These are phyloP conservation scores for Hipparchia sbordonii DNA, from an alignment of 2,888 invertebrate species.

Conservation along the genomic window DNA sequence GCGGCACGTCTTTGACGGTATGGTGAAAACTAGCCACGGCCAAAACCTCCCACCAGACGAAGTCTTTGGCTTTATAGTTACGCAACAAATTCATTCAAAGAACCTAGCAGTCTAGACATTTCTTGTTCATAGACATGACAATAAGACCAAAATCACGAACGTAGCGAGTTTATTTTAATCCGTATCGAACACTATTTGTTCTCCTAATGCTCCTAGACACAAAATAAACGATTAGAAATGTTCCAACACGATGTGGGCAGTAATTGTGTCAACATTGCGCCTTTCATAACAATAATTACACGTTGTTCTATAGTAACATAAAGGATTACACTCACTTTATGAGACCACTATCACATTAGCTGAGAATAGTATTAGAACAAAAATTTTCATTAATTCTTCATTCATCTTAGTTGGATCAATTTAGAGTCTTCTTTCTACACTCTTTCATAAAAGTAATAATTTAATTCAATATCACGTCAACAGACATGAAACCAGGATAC, in stretches of 20 bases:
- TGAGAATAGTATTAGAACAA: not conserved
- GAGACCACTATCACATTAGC: not conserved
- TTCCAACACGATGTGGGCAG: slow-evolving; percentile 52
- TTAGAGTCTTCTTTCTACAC: too few species aligned
- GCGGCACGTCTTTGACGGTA: too few species aligned
- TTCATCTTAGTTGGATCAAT: too few species aligned
- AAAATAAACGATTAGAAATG: slow-evolving; percentile 67
- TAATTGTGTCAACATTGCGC: slow-evolving; percentile 62
- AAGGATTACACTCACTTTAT: slow-evolving; percentile 12
- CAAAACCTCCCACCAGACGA: too few species aligned
- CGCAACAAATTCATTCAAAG: not conserved
- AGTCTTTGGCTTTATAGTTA: too few species aligned
- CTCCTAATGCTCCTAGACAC: slow-evolving; percentile 49
- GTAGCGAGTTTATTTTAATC: slow-evolving; percentile 32
- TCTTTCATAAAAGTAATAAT: too few species aligned
- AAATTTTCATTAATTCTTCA: too few species aligned
- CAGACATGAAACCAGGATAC: too few species aligned
- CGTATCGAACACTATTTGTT: slow-evolving; percentile 21
- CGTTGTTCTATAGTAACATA: slow-evolving; percentile 5
- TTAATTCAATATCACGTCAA: too few species aligned
- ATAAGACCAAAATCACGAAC: slow-evolving; percentile 12
- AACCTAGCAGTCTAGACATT: not conserved
- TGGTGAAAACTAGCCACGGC: too few species aligned
- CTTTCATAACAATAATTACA: slow-evolving; percentile 56
- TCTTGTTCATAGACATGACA: not conserved